Base-by-base conservation (phyloP, 2,797 vertebrate genomes). In the Alauda arvensis region DNA sequence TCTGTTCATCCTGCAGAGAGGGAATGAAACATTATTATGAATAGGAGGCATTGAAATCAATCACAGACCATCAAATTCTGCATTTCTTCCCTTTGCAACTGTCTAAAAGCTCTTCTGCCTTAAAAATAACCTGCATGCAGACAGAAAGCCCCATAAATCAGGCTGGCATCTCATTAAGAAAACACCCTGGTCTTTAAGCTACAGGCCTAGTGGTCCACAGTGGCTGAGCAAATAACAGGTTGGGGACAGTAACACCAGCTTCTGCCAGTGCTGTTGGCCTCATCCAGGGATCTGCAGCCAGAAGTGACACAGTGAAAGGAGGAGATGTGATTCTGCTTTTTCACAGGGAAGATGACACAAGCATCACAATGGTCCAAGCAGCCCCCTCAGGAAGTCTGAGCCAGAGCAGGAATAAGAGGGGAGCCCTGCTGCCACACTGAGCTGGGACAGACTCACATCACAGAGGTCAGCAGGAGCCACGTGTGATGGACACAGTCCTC, bases 1-100 rank as follows among this genome's bases (percentile, higher is more conserved):
- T 99, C 95, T 98, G 96, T 70, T 98, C 96, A 10, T 99, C 98
- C 99, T 99, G 85, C 52, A 86, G 85, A 74, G 79, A 69, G 56
- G 55, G 61, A 86, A 88, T 31, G 61, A 80, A 86, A 85, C 34
- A 57, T 70, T 63, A 65, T 55, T 77, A 84, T 53, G 57, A 91
- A 93, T 20, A 71, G 75, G 21, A 88, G 42, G 45, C 85, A 62
- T 0, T 56, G 66, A 89, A 75, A 91, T 95, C 83, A 90, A 69
- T 91, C 89, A 77, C 3, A 71, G 8, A 75, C 53, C 79, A 83
- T 57, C 66, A 92, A 87, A 77, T 61, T 74, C 83, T 34, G 67
- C 83, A 29, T 23, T 80, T 51, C 51, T 91, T 86, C 56, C 83
- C 53, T 8, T 40, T 61, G 77, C 68, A 77, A 83, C 74, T 89